Evolutionary conservation across 2,797 vertebrate species (phyloP).

Genomic region (Acipenser ruthenus): DNA sequence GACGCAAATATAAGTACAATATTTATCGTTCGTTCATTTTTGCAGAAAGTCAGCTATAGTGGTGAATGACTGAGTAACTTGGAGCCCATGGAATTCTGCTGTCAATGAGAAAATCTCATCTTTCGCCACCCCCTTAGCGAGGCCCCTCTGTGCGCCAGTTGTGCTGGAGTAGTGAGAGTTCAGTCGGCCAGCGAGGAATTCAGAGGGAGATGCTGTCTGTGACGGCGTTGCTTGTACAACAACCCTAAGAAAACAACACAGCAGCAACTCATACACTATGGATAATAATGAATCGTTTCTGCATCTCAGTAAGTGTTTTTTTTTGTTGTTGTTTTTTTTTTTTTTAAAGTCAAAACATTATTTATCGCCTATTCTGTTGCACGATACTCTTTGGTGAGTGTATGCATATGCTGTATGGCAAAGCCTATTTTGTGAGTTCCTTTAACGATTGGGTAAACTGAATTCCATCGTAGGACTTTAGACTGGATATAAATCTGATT

Average conservation of each 20-base stretch:
- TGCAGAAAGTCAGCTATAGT: no score
- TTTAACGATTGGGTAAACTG: constrained; percentile 2
- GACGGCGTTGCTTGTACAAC: constrained; percentile 33
- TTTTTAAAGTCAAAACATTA: background rate
- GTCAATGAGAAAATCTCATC: constrained; percentile 33
- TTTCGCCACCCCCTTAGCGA: constrained; percentile 49
- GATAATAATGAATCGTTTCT: constrained; percentile 64
- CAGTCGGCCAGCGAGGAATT: constrained; percentile 55
- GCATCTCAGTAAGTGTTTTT: constrained; percentile 56
- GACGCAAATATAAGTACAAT: no score
- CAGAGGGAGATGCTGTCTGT: constrained; percentile 51
- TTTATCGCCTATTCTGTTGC: constrained; percentile 8
- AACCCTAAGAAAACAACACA: constrained; percentile 38
- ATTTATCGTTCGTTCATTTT: no score
- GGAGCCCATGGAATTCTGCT: no score
- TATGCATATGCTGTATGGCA: constrained; percentile 42
- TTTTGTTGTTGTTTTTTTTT: background rate
- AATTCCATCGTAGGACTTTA: constrained; percentile 40
- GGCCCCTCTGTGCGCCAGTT: constrained; percentile 48
- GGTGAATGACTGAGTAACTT: no score
- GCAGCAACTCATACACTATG: constrained; percentile 51
- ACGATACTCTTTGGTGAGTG: constrained; percentile 20
- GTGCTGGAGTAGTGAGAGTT: constrained; percentile 41
- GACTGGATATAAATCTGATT: constrained; percentile 19
- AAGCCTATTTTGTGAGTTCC: constrained; percentile 21